These are phyloP conservation scores for Chaenodraco wilsoni DNA, from an alignment of 2,797 vertebrate genomes.

Conservation along the genomic window DNA sequence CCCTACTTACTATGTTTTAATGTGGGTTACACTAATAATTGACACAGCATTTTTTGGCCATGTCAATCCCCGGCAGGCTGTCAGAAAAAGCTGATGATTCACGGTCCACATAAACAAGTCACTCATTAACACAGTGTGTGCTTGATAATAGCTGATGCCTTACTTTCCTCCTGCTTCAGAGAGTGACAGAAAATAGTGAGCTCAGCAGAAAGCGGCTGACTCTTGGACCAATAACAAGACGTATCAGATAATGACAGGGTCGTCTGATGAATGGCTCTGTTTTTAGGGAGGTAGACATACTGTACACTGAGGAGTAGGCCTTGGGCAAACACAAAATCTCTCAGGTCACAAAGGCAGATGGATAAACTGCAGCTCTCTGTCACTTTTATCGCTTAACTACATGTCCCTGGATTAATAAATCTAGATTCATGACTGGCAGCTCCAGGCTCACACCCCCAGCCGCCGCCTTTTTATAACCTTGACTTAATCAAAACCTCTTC, in stretches of 20 bases:
- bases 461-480: slow-evolving; percentile 67
- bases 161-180: slow-evolving; percentile 17
- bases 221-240: slow-evolving; percentile 65
- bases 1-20: no score
- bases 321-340: slow-evolving; percentile 73
- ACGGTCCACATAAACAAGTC: not conserved
- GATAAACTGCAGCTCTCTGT: slow-evolving; percentile 68
- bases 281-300: slow-evolving; percentile 45
- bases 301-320: slow-evolving; percentile 48
- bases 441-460: slow-evolving; percentile 24
- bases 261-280: slow-evolving; percentile 70
- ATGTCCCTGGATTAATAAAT: slow-evolving; percentile 76
- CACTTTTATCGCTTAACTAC: slow-evolving; percentile 75
- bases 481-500: slow-evolving; percentile 70
- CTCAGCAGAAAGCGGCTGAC: slow-evolving; percentile 59
- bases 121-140: slow-evolving; percentile 7
- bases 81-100: slow-evolving; percentile 6
- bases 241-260: slow-evolving; percentile 65
- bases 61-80: not conserved
- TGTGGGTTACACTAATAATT: not conserved
- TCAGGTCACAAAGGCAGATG: slow-evolving; percentile 74
- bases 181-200: slow-evolving; percentile 56
- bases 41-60: not conserved
- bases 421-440: slow-evolving; percentile 63
- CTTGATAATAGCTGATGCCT: slow-evolving; percentile 28